Conservation (phyloP, 2,888 invertebrate genomes). For the Hypena proboscidalis region DNA sequence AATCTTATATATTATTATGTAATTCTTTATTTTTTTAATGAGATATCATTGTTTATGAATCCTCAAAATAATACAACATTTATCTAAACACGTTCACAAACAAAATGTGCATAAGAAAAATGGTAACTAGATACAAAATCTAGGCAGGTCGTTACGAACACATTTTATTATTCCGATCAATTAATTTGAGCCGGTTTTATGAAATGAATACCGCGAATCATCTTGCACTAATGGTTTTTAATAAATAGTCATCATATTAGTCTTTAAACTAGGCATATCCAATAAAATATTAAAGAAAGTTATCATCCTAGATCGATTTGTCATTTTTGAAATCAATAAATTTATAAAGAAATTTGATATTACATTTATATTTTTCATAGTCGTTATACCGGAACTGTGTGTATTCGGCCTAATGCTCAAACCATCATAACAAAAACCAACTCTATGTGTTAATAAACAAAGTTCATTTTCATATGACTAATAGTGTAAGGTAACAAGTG, state of each 20-base stretch:
- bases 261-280: conserved; percentile 12
- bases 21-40: no score
- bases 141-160: no score
- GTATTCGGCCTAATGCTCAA: conserved; percentile 21
- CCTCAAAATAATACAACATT: no score
- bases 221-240: conserved; percentile 4
- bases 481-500: conserved; percentile 42
- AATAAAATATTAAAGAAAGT: conserved; percentile 21
- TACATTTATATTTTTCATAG: conserved; percentile 36
- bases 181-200: conserved; percentile 4
- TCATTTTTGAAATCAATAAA: conserved; percentile 24
- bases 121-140: no score
- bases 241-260: conserved; percentile 7
- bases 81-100: background rate
- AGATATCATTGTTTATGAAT: no score
- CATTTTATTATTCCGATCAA: background rate
- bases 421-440: conserved; percentile 16
- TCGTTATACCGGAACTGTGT: conserved; percentile 37
- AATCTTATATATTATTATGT: no score
- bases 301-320: conserved; percentile 5
- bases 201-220: background rate
- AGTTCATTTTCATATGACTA: conserved; percentile 21
- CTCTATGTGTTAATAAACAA: conserved; percentile 28
- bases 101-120: no score
- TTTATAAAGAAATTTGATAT: conserved; percentile 29